Evolutionary conservation across 2,113 vertebrate genomes (phyloP).

Genomic region (Polypterus bichir): DNA sequence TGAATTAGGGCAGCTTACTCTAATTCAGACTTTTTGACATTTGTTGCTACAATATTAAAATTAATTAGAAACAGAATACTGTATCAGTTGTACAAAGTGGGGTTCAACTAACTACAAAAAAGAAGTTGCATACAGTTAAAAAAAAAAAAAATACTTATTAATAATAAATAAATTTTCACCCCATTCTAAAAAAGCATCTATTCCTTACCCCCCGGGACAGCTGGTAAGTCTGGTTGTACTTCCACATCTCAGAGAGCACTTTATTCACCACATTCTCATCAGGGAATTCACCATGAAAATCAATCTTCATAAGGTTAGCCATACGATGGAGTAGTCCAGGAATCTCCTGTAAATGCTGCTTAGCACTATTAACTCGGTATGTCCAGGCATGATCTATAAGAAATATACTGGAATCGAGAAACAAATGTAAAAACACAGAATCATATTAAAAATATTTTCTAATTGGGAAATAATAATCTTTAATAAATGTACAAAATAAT

Average conservation of each 20-base stretch:
- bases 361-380: slow-evolving; percentile 49
- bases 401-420: slow-evolving; percentile 59
- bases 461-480: too few relatives aligned
- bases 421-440: background rate
- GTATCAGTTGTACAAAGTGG: too few relatives aligned
- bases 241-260: slow-evolving; percentile 82
- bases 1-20: too few relatives aligned
- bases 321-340: slow-evolving; percentile 75
- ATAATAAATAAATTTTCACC: slow-evolving; percentile 35
- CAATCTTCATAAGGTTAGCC: slow-evolving; percentile 71
- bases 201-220: slow-evolving; percentile 70
- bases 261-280: slow-evolving; percentile 50
- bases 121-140: background rate
- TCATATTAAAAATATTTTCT: too few relatives aligned
- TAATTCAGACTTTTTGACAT: too few relatives aligned
- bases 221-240: slow-evolving; percentile 90
- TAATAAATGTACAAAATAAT: too few relatives aligned
- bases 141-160: background rate
- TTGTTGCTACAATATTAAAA: too few relatives aligned
- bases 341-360: slow-evolving; percentile 64
- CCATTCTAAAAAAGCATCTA: too few relatives aligned
- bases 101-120: too few relatives aligned
- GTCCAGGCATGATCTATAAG: slow-evolving; percentile 93
- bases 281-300: slow-evolving; percentile 70
- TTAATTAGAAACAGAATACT: too few relatives aligned